These are phyloP conservation scores for Contarinia nasturtii DNA, from an alignment of 1,140 invertebrate species.

Conservation along the genomic window DNA sequence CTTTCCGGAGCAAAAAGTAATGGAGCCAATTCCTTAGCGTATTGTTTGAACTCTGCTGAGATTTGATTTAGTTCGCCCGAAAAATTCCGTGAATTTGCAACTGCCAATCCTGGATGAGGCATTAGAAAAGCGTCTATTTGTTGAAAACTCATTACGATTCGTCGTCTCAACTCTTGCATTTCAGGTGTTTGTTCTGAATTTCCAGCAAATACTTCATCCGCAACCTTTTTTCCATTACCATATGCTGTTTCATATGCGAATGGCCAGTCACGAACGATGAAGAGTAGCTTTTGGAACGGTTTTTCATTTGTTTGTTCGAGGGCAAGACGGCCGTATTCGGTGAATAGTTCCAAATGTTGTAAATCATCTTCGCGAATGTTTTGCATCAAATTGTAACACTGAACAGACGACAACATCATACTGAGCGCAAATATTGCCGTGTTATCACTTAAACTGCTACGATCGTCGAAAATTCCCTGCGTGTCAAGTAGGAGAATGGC, in stretches of 20 bases:
- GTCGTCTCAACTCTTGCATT: slow-evolving; percentile 69
- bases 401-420: slow-evolving; percentile 89
- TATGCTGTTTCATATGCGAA: slow-evolving; percentile 93
- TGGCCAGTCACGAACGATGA: slow-evolving; percentile 95
- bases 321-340: slow-evolving; percentile 89
- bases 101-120: slow-evolving; percentile 93
- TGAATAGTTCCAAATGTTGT: slow-evolving; percentile 86
- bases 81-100: slow-evolving; percentile 89
- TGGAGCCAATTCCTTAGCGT: slow-evolving; percentile 70
- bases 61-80: slow-evolving; percentile 90
- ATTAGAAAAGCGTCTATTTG: slow-evolving; percentile 91
- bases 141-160: slow-evolving; percentile 81
- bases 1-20: slow-evolving; percentile 75
- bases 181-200: slow-evolving; percentile 78
- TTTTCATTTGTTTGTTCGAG: slow-evolving; percentile 74
- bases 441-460: slow-evolving; percentile 88
- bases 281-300: slow-evolving; percentile 88
- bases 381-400: slow-evolving; percentile 87
- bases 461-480: slow-evolving; percentile 92
- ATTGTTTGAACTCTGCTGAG: slow-evolving; percentile 77
- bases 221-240: slow-evolving; percentile 67
- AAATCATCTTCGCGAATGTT: slow-evolving; percentile 95
- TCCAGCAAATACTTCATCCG: slow-evolving; percentile 64
- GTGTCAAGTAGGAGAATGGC: slow-evolving; percentile 89
- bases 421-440: slow-evolving; percentile 91